Evolutionary conservation across 2,797 vertebrate genomes (phyloP), one percentile per base, ranked within the genome.

Genomic region (Taeniopygia guttata): DNA sequence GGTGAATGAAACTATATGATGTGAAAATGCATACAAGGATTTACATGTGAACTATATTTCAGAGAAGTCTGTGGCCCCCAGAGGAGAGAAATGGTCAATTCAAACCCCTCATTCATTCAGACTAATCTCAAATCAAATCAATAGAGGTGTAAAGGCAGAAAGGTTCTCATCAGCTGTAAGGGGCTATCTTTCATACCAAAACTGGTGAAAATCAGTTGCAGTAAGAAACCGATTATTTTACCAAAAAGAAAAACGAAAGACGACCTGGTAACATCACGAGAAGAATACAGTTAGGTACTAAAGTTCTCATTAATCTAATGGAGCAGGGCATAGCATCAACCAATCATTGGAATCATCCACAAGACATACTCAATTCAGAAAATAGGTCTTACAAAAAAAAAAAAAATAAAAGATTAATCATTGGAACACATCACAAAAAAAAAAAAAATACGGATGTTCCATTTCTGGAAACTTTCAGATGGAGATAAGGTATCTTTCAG

Each of bases 291-390:
- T 29, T 43, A 18, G 56, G 18, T 81, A 91, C 43, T 88, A 56
- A 87, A 91, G 60, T 85, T 43, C 43, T 80, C 56, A 87, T 87
- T 78, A 85, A 92, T 59, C 87, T 89, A 90, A 82, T 9, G n/a
- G 18, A 83, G 26, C 22, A 78, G n/a, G 29, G 27, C 23, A 77
- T 66, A 84, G 83, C n/a, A 83, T 0, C 19, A 95, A 91, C 32
- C n/a, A 83, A 43, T 56, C 67, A 84, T 0, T 84, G 13, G 34
- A 87, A 91, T 10, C 10, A 10, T 51, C 45, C 58, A 72, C 59
- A 56, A 82, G 63, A 76, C 30, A 54, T 19, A 70, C 17, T 92
- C 68, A 93, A 92, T 87, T 59, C 54, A 93, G 49, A 79, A 86
- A 80, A 85, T 0, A 86, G 42, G 43, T 58, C 46, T 88, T 68